Conservation (phyloP, 1,140 invertebrate genomes). For the Holotrichia oblita region DNA sequence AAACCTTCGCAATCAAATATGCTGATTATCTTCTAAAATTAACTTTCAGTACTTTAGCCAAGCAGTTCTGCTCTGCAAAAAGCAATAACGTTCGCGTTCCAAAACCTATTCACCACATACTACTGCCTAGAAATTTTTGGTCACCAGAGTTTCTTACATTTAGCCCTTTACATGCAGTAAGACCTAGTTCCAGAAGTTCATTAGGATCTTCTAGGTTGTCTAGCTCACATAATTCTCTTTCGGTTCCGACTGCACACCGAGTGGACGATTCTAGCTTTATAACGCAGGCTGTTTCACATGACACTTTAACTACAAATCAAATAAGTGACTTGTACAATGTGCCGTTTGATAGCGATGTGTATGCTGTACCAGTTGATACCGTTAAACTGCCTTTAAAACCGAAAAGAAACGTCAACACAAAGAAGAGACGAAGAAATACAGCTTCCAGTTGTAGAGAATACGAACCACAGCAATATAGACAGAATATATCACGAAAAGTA, state of each 20-base stretch:
- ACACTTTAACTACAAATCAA: slow-evolving; percentile 74
- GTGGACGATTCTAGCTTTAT: slow-evolving; percentile 86
- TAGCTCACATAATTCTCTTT: slow-evolving; percentile 82
- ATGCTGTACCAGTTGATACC: slow-evolving; percentile 84
- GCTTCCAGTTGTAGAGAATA: slow-evolving; percentile 65
- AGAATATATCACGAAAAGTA: slow-evolving; percentile 22
- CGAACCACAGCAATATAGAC: slow-evolving; percentile 48
- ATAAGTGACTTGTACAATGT: slow-evolving; percentile 87
- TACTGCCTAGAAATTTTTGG: slow-evolving; percentile 65
- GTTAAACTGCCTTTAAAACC: slow-evolving; percentile 69
- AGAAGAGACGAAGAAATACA: slow-evolving; percentile 68
- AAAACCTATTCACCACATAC: slow-evolving; percentile 39
- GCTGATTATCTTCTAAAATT: slow-evolving; percentile 34
- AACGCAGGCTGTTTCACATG: slow-evolving; percentile 85
- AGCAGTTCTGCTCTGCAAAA: not conserved
- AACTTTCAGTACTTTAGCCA: slow-evolving; percentile 43
- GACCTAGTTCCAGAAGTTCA: slow-evolving; percentile 77
- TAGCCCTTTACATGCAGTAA: slow-evolving; percentile 69
- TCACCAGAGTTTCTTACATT: slow-evolving; percentile 70
- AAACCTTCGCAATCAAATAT: slow-evolving; percentile 53
- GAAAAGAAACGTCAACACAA: slow-evolving; percentile 64
- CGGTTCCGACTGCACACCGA: slow-evolving; percentile 73
- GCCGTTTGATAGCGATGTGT: slow-evolving; percentile 86
- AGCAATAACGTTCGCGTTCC: not conserved
- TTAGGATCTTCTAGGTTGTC: slow-evolving; percentile 77